Evolutionary conservation across 2,888 invertebrate species (phyloP).

Genomic region (Nyleta sp.): DNA sequence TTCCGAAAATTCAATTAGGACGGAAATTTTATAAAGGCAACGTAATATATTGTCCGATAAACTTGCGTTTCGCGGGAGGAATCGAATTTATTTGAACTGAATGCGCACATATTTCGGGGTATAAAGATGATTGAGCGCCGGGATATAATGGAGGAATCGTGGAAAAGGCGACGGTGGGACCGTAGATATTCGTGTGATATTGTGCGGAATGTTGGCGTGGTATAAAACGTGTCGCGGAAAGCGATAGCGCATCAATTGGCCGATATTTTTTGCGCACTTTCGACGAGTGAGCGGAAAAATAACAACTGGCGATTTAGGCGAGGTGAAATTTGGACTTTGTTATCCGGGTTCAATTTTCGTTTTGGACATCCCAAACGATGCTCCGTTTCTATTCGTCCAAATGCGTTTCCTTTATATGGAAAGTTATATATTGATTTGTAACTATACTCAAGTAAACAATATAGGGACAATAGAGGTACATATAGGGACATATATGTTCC

Average conservation of each 20-base stretch:
- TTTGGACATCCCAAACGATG: too few relatives aligned
- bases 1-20: too few relatives aligned
- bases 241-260: constrained; percentile 10
- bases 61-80: not conserved
- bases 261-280: constrained; percentile 6
- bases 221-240: constrained; percentile 10
- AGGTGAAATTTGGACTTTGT: too few relatives aligned
- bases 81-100: constrained; percentile 6
- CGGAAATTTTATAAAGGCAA: too few relatives aligned
- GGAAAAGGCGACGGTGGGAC: constrained; percentile 5
- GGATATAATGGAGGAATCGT: constrained; percentile 11
- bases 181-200: constrained; percentile 11
- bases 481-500: too few relatives aligned
- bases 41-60: constrained; percentile 2
- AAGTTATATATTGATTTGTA: too few relatives aligned
- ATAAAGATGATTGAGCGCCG: constrained; percentile 16
- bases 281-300: not conserved
- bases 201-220: constrained; percentile 8
- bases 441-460: too few relatives aligned
- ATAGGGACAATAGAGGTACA: too few relatives aligned
- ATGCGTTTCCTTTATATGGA: too few relatives aligned
- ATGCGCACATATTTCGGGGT: constrained; percentile 7
- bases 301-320: not conserved
- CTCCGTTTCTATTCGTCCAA: too few relatives aligned
- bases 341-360: too few relatives aligned